These are phyloP conservation scores for Gobio occitaniae DNA, from an alignment of 2,797 vertebrate genomes.

Conservation along the genomic window DNA sequence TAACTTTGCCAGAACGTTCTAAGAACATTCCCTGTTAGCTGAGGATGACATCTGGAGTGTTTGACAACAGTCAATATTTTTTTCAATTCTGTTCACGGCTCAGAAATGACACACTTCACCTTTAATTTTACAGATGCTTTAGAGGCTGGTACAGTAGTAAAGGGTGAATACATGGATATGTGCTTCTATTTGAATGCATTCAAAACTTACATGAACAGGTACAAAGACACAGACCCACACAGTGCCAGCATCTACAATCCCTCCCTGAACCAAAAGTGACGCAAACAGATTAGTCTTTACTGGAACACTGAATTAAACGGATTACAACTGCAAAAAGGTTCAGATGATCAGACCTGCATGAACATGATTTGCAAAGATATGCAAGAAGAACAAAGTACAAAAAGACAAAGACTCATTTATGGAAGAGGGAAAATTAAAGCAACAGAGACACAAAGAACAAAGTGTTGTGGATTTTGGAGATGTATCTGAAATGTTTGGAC, in stretches of 20 bases:
- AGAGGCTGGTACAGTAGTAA: slow-evolving; percentile 33
- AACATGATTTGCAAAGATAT: slow-evolving; percentile 20
- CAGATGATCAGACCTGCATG: slow-evolving; percentile 3
- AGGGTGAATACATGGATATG: slow-evolving; percentile 35
- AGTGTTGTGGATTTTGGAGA: not conserved
- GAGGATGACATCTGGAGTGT: not conserved
- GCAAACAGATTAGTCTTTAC: not conserved
- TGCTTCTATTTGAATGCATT: not conserved
- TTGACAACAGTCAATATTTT: not conserved
- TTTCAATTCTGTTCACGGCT: not conserved
- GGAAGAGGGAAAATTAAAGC: not conserved
- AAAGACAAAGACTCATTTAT: slow-evolving; percentile 34
- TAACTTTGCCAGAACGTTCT: not conserved
- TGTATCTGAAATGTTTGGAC: slow-evolving; percentile 1
- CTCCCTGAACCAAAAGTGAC: not conserved
- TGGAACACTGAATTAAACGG: slow-evolving; percentile 18
- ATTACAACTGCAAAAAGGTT: slow-evolving; percentile 14
- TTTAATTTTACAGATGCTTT: slow-evolving; percentile 23
- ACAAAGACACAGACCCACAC: slow-evolving; percentile 26
- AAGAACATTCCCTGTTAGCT: not conserved
- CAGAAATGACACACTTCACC: slow-evolving; percentile 3
- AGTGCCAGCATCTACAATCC: slow-evolving; percentile 33
- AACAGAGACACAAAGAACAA: not conserved
- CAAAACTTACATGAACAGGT: slow-evolving; percentile 6
- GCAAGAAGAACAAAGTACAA: slow-evolving; percentile 26